Conservation (phyloP, 2,797 vertebrate genomes). For the Aplochiton taeniatus region DNA sequence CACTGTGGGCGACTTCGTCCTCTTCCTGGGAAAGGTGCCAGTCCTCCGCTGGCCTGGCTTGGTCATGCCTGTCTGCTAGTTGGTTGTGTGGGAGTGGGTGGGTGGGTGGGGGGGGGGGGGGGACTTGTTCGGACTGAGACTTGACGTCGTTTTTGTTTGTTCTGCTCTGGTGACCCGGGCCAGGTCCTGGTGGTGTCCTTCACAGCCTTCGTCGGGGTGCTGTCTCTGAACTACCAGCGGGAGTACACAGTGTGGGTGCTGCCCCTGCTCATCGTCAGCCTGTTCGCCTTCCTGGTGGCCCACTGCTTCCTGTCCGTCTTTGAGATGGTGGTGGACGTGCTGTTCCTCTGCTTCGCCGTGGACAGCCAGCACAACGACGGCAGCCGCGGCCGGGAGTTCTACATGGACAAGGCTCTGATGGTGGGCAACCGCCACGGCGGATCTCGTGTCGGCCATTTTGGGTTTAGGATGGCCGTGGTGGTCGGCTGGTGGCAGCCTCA, state of each 20-base stretch:
- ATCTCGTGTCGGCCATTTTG: background rate
- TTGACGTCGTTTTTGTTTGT: too few species aligned
- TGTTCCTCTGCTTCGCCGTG: slow-evolving; percentile 98
- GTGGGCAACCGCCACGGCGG: slow-evolving; percentile 73
- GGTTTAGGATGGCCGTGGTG: background rate
- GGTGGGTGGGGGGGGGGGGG: too few species aligned
- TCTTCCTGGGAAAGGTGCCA: slow-evolving; percentile 95
- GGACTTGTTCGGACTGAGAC: too few species aligned
- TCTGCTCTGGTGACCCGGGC: background rate
- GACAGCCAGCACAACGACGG: slow-evolving; percentile 96
- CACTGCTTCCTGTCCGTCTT: slow-evolving; percentile 98
- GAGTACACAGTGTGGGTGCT: slow-evolving; percentile 98
- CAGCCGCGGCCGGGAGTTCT: slow-evolving; percentile 90
- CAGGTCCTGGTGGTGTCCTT: slow-evolving; percentile 87
- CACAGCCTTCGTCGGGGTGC: slow-evolving; percentile 88
- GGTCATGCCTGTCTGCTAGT: background rate
- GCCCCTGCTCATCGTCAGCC: slow-evolving; percentile 92
- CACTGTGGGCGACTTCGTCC: slow-evolving; percentile 95
- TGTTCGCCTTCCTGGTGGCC: slow-evolving; percentile 96
- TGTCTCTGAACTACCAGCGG: slow-evolving; percentile 93
- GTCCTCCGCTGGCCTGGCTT: background rate
- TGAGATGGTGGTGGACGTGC: slow-evolving; percentile 96
- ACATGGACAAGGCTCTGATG: slow-evolving; percentile 98
- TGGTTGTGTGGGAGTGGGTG: too few species aligned
- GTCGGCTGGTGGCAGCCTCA: too few species aligned